Base-by-base conservation (phyloP, 1,140 invertebrate genomes). In the Orchesella cincta region DNA sequence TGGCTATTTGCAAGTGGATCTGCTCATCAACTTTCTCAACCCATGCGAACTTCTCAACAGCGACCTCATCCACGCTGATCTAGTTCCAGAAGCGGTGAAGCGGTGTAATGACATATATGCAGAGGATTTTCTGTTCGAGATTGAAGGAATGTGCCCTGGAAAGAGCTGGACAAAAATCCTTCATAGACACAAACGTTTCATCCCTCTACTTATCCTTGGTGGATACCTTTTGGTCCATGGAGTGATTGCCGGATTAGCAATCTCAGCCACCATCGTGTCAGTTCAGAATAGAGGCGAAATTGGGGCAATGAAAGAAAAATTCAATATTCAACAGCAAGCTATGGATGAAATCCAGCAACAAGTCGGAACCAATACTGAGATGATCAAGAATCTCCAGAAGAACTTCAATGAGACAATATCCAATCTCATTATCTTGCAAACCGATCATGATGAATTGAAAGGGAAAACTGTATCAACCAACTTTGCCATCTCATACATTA, bases 1-100 rank as follows among this genome's bases (percentile, higher is more conserved):
- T 29, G 79, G 79, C 0, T 35, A 77, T 35, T 26, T 75, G 20
- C 26, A 80, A 20, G 39, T 77, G 14, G 12, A 39, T 20, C 64
- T 77, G 1, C 46, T 71, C 23, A 73, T 80, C 23, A 29, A 74
- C 3, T 67, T 67, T 33, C 3, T 67, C 1, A 18, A 8, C 8
- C 62, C 62, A 8, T 67, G 62, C 29, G 33, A 26, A 29, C 5
- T 67, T 2, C 62, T 67, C 3, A 67, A 29, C 5, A 33, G 33
- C 12, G 31, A 67, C 5, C 5, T 31, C 3, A 31, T 67, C n/a
- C 62, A 67, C 29, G n/a, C 29, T 12, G 62, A 67, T 29, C 23
- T 67, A 29, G 8, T 67, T 29, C 8, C 8, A 31, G 3, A 31
- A 31, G 62, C 29, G 14, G 23, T 29, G 2, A 8, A 16, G 12